Evolutionary conservation across 2,113 vertebrate species (phyloP), one percentile per base, ranked within the genome.

Genomic region (Paramisgurnus dabryanus): DNA sequence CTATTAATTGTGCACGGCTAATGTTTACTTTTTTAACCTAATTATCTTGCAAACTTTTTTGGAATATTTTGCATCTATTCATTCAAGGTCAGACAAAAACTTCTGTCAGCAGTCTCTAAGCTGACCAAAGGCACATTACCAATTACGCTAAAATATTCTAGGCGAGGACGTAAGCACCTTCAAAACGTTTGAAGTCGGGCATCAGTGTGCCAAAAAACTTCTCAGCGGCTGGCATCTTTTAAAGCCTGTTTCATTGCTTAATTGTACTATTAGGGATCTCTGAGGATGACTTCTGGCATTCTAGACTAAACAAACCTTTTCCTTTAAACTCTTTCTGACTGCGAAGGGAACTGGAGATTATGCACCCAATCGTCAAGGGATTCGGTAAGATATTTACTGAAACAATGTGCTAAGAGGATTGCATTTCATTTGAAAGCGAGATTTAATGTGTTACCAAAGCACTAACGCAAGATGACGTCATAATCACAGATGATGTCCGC

Each of bases 131-230:
- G 77, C 81, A 57, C 17, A 27, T 70, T 50, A 55, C 65, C 67
- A 78, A 82, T 70, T 65, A 61, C 40, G 58, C 55, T 73, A 66
- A 78, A 78, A 82, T 78, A 72, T 80, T 81, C 67, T 49, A 61
- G 60, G 73, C 27, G 63, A 63, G 15, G 57, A 76, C 73, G 47
- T 79, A 79, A 78, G 83, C 58, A 72, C 74, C 55, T 53, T 82
- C 41, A 50, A 63, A 50, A 27, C 55, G 27, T 83, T 84, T 83
- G 77, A 84, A 87, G 80, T 83, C 65, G 72, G 83, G 71, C 60
- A 50, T 71, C 49, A 82, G 70, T 67, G 66, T 27, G 63, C 80
- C 45, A 71, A 64, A 67, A 67, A 57, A 60, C 12, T 27, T 72
- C 71, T 76, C 34, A 47, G 47, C 40, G 65, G 67, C 80, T 41